Conservation (phyloP, 2,888 invertebrate genomes). For the Cosmorhoe ocellata region DNA sequence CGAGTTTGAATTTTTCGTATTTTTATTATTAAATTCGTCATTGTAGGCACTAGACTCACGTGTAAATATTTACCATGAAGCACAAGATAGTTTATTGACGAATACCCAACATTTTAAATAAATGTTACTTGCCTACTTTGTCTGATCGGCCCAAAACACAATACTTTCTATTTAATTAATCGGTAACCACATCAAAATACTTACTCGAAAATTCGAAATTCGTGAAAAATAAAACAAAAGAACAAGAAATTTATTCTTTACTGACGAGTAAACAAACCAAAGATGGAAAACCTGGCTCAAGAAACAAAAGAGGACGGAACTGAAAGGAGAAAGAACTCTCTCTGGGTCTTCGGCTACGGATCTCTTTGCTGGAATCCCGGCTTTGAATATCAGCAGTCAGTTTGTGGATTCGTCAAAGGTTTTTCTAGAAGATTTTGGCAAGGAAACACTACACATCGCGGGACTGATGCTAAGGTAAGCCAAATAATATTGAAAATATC, state of each 20-base stretch:
- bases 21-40: not conserved
- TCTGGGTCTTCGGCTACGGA: conserved; percentile 98
- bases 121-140: conserved; percentile 23
- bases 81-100: conserved; percentile 39
- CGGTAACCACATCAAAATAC: no score
- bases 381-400: conserved; percentile 90
- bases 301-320: conserved; percentile 12
- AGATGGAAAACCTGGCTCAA: conserved; percentile 25
- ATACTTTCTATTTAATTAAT: conserved; percentile 51
- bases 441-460: conserved; percentile 91
- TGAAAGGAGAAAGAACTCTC: conserved; percentile 63
- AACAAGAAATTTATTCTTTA: not conserved
- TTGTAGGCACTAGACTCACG: not conserved
- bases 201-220: no score
- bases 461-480: conserved; percentile 87
- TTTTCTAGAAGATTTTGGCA: conserved; percentile 96
- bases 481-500: no score
- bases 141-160: conserved; percentile 49
- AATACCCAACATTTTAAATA: no score
- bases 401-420: conserved; percentile 92
- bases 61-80: conserved; percentile 61
- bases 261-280: conserved; percentile 2
- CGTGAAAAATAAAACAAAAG: conserved; percentile 7
- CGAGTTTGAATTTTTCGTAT: not conserved
- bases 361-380: conserved; percentile 98